Percentiles rank a stretch among this genome's conserved stretches.
Conservation (phyloP, 2,888 invertebrate genomes). For the Anticlea derivata region DNA sequence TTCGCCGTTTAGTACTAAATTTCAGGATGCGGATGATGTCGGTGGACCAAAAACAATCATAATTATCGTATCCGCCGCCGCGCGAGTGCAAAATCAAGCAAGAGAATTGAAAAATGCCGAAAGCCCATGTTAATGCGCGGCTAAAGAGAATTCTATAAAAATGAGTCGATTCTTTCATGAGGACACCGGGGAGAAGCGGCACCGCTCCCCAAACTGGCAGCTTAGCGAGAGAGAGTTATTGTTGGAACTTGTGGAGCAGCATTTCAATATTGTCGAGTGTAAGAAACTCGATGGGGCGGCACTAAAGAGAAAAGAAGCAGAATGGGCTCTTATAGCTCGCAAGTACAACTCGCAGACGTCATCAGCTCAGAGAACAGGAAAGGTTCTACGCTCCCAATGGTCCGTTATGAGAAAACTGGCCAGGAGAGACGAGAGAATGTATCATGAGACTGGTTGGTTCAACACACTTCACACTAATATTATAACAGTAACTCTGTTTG, state of each 20-base stretch:
- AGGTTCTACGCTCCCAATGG: constrained; percentile 16
- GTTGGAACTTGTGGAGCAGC: constrained; percentile 16
- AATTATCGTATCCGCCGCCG: too few species aligned
- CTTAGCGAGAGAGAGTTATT: constrained; percentile 17
- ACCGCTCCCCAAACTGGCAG: constrained; percentile 22
- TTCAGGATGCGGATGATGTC: too few species aligned
- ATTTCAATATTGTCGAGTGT: constrained; percentile 13
- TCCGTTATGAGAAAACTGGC: constrained; percentile 13
- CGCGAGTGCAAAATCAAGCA: background rate
- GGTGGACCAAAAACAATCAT: too few species aligned
- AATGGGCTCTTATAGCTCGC: constrained; percentile 22
- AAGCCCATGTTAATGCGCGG: background rate
- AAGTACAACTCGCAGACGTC: constrained; percentile 16
- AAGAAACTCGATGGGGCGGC: constrained; percentile 20
- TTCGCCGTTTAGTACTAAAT: too few species aligned
- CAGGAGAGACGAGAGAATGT: constrained; percentile 15
- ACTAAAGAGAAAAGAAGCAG: constrained; percentile 10
- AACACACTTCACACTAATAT: too few species aligned
- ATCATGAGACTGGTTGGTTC: constrained; percentile 16
- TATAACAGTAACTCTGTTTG: too few species aligned
- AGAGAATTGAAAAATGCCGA: background rate
- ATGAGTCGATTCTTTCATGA: constrained; percentile 13
- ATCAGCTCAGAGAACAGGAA: constrained; percentile 13
- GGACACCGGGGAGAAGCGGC: constrained; percentile 8
- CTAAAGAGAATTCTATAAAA: background rate